Percentiles rank a stretch among this genome's conserved stretches.
These are phyloP conservation scores for Acomys russatus DNA, from an alignment of 2,797 vertebrate species.

Conservation along the genomic window DNA sequence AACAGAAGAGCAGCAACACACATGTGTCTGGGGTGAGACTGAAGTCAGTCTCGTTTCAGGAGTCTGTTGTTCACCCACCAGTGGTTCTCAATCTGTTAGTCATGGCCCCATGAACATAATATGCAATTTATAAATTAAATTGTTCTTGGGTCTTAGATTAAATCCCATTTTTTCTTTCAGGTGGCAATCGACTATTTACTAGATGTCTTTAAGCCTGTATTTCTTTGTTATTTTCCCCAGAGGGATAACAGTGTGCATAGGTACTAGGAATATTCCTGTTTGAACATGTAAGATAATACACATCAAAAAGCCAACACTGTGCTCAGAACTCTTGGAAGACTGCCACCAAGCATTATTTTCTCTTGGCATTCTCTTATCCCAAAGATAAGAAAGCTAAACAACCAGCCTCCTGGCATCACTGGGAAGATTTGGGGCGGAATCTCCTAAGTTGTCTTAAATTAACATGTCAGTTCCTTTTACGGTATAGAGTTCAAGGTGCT, in stretches of 20 bases:
- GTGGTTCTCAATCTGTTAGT: background rate
- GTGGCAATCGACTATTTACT: background rate
- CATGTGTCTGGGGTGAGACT: background rate
- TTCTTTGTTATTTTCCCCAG: background rate
- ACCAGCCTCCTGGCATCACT: background rate
- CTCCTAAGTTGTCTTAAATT: too few relatives aligned
- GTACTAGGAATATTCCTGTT: background rate
- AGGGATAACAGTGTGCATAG: background rate
- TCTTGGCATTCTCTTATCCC: background rate
- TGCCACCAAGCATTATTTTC: background rate
- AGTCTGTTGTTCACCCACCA: background rate
- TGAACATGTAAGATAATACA: constrained; percentile 12
- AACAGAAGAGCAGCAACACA: background rate
- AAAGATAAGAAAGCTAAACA: background rate
- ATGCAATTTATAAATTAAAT: constrained; percentile 45
- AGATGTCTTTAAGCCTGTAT: background rate
- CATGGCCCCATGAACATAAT: background rate
- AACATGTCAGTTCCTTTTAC: background rate
- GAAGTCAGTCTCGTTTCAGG: background rate
- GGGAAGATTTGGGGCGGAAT: background rate
- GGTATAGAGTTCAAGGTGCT: background rate
- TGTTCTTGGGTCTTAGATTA: background rate
- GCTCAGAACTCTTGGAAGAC: background rate
- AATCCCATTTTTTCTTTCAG: background rate
- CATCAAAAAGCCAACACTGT: background rate